Base-by-base conservation (phyloP, 53 echinoderm and acorn worm species). In the Apostichopus leukothele region DNA sequence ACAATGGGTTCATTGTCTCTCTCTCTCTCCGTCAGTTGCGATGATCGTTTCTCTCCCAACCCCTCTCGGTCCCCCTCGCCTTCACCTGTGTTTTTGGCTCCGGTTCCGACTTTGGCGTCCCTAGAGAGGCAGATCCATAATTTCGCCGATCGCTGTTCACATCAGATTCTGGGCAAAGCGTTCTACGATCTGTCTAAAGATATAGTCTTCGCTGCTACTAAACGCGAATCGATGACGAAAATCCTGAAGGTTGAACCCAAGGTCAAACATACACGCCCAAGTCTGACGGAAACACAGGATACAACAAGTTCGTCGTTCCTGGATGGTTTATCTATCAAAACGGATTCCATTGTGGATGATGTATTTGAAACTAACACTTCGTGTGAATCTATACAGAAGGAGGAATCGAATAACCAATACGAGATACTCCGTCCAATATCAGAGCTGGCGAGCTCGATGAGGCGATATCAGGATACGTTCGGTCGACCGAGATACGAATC, bases 121-220 rank as follows among this genome's bases (percentile, higher is more conserved):
- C 16, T 88, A 27, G 86, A 84, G 54, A 61, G 86, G 27, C 83
- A 80, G n/a, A 87, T 89, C 0, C 50, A 79, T 21, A 57, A n/a
- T 10, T 97, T 91, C 67, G 97, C 95, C n/a, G 94, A 93, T 57
- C 91, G 88, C 19, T 86, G 91, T 68, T 90, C 97, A 22, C 92
- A 92, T 22, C 55, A 80, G 68, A 68, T 97, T 52, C 53, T 97
- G 59, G 90, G 90, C 10, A 51, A 54, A 6, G 97, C 86, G 1
- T 88, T 93, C 83, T 90, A 93, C 75, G 97, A 97, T 57, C 79
- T 97, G 19, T 92, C 97, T 1, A 95, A 94, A 85, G 86, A 91
- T 68, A 73, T 89, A 0, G 83, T 87, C 39, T 83, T 88, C 39
- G 83, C 54, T 27, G 51, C 83, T 18, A 55, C 23, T 6, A 67